Evolutionary conservation across 2,888 invertebrate species (phyloP).

Genomic region (Orchestes rusci): DNA sequence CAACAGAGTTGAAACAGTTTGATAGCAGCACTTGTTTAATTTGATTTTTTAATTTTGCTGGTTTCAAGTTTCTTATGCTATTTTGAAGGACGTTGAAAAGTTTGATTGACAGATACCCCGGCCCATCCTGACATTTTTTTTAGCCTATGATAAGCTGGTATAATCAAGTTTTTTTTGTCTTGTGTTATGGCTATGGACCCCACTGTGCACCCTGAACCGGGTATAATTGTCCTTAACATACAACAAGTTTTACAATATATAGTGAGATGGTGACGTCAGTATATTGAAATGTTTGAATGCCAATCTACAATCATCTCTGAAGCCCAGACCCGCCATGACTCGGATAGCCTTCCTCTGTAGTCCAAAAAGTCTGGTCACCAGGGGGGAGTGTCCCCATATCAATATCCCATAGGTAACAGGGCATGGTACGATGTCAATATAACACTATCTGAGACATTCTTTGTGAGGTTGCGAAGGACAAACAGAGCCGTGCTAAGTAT

Average conservation of each 20-base stretch:
- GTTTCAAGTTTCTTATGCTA: not conserved
- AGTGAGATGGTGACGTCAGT: no score
- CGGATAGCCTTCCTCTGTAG: no score
- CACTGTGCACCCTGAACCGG: not conserved
- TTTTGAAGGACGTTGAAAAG: not conserved
- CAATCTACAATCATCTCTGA: no score
- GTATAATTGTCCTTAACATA: no score
- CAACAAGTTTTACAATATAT: no score
- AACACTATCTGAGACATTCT: not conserved
- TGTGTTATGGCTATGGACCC: not conserved
- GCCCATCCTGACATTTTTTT: not conserved
- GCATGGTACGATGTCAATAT: no score
- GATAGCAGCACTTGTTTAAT: not conserved
- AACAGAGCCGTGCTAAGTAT: not conserved
- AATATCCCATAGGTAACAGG: no score
- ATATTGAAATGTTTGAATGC: no score
- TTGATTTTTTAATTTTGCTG: not conserved
- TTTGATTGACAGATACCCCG: not conserved
- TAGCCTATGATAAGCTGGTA: not conserved
- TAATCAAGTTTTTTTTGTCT: not conserved
- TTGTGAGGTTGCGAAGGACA: not conserved
- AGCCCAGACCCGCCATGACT: no score
- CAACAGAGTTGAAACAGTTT: not conserved
- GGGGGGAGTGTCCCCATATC: no score
- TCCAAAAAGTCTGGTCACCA: no score